phyloP scores from a whole-genome alignment of 2,888 invertebrate genomes.

The Protophormia terraenovae region DNA sequence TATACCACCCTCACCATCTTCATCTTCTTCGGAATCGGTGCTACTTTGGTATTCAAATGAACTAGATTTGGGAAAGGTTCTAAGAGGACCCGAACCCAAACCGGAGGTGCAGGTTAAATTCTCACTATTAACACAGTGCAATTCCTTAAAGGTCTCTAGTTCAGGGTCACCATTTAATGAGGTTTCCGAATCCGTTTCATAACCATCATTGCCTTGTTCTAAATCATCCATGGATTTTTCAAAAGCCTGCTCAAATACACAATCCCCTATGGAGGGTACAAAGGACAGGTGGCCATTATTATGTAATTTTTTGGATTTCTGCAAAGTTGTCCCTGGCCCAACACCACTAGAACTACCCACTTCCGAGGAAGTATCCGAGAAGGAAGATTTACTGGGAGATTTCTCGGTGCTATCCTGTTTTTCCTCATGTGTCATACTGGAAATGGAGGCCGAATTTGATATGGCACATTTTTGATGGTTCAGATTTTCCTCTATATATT shows the following conservation, averaged over 20 bases:
- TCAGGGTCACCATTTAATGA: conserved; percentile 69
- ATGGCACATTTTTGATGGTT: conserved; percentile 55
- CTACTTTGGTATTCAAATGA: conserved; percentile 77
- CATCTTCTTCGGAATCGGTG: conserved; percentile 71
- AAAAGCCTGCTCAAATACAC: conserved; percentile 79
- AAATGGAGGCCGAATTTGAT: conserved; percentile 50
- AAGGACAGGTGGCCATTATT: conserved; percentile 18
- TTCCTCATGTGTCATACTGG: conserved; percentile 70
- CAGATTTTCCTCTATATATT: conserved; percentile 73
- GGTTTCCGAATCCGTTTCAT: conserved; percentile 79
- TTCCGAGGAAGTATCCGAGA: conserved; percentile 64
- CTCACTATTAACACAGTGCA: conserved; percentile 59
- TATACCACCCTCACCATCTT: conserved; percentile 62
- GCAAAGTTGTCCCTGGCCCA: not conserved
- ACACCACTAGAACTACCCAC: conserved; percentile 38
- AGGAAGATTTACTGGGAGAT: conserved; percentile 64
- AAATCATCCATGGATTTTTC: conserved; percentile 80
- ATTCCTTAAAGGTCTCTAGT: not conserved
- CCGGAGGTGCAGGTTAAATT: conserved; percentile 68
- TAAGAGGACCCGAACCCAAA: conserved; percentile 64
- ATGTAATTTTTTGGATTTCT: conserved; percentile 28
- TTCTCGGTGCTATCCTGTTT: conserved; percentile 69
- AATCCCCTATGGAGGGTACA: conserved; percentile 71
- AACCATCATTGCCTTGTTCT: conserved; percentile 77
- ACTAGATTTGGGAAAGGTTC: conserved; percentile 71